phyloP scores from a whole-genome alignment of 2,113 vertebrate genomes.

The Acanthisitta chloris region DNA sequence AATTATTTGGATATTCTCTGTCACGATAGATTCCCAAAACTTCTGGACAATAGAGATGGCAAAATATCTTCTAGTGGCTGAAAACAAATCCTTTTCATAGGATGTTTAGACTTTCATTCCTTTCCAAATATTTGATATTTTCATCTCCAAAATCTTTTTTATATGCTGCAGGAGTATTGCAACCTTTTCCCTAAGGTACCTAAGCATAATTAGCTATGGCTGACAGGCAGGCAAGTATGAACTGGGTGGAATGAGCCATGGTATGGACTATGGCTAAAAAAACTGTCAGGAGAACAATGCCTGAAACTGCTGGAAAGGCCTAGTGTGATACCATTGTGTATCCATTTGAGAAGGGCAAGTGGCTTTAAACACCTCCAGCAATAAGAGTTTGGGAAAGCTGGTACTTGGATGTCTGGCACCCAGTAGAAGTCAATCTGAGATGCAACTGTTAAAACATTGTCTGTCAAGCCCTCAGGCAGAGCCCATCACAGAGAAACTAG shows the following conservation, averaged over 20 bases:
- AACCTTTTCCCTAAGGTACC: not conserved
- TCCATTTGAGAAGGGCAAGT: not conserved
- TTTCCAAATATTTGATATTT: not conserved
- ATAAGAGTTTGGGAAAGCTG: not conserved
- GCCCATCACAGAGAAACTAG: accelerated
- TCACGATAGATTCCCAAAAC: not conserved
- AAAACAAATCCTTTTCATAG: not conserved
- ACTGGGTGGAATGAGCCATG: not conserved
- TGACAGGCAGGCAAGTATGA: not conserved
- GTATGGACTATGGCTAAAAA: not conserved
- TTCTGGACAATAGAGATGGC: not conserved
- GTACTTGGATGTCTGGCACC: not conserved
- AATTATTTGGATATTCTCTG: not conserved
- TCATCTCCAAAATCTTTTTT: not conserved
- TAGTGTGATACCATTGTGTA: accelerated
- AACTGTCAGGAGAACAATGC: not conserved
- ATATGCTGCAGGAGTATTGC: not conserved
- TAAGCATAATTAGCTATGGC: not conserved
- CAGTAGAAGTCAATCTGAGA: not conserved
- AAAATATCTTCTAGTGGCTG: not conserved
- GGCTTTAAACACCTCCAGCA: not conserved
- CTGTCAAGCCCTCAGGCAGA: not conserved
- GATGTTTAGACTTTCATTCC: not conserved
- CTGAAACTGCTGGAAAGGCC: not conserved
- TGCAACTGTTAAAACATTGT: not conserved